Evolutionary conservation across 2,888 invertebrate species (phyloP), one percentile per base, ranked within the genome.

Genomic region (Cerastis rubricosa): DNA sequence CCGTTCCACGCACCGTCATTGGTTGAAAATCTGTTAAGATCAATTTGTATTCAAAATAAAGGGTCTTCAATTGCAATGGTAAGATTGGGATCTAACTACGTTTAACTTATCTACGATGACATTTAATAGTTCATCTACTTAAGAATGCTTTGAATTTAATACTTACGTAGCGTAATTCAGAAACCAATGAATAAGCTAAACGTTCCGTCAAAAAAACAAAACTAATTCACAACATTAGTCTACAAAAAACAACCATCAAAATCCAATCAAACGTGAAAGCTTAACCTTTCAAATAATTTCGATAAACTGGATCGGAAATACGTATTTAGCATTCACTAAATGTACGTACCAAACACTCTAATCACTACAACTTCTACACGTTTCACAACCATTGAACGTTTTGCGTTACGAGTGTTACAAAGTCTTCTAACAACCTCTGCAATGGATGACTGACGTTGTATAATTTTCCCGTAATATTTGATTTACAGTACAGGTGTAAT

Each of bases 271-370:
- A 84, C 74, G 69, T 71, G 74, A 80, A 78, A 84, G 85, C 71
- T 82, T 49, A 78, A 72, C 75, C 74, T 77, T 76, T 71, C 71
- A 70, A 72, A 68, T 81, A 35, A 85, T 80, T 76, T 49, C 72
- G 47, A 61, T 64, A 75, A 78, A 72, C 49, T 69, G 63, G 68
- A 84, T 86, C 74, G 87, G 87, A 80, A 76, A 84, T 76, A 75
- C 71, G 47, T 71, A 17, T 82, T 86, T 80, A 85, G 71, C 78
- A 68, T 72, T 77, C 14, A 78, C 75, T 75, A 81, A 84, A 79
- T 43, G 40, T 51, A 57, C 19, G 11, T 29, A 25, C 29, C 59
- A 49, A 79, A 49, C 19, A 17, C 22, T 64, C 64, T 25, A 14
- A 14, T 1, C 1, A 71, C 59, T 12, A 40, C 17, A 35, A 54